Evolutionary conservation across 2,888 invertebrate genomes (phyloP), one percentile per base, ranked within the genome.

Genomic region (Steinernema hermaphroditum): DNA sequence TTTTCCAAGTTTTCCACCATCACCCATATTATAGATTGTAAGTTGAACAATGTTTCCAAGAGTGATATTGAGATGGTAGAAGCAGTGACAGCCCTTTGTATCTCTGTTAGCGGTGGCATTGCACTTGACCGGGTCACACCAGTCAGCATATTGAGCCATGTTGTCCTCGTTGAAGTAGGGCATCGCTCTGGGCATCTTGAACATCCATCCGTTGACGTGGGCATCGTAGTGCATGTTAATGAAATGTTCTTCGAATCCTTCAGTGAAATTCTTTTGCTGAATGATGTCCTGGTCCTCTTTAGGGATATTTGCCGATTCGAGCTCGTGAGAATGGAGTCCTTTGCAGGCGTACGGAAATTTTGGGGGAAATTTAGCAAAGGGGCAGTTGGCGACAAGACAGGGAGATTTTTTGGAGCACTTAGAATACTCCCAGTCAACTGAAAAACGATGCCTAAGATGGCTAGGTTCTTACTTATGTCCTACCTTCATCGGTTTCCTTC

Each of bases 161-260:
- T 78, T 73, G 29, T 77, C 75, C 14, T 75, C 19, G 49, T 85
- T 77, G 72, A 77, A 85, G 68, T 85, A 85, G 16, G 84, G 85
- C 62, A 84, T 79, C 14, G 82, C 84, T 44, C 76, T 76, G 41
- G 85, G 83, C 24, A 74, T 76, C 37, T 77, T 69, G 76, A 81
- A 84, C 54, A 76, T 73, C 74, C 73, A 84, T 27, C 82, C 82
- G 29, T 84, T 80, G 69, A 83, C 75, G 70, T 82, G 82, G 49
- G 79, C 80, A 74, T 84, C 83, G 71, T 80, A 81, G 75, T 84
- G 81, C 83, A 84, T 84, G 73, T 84, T 84, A 70, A 82, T 78
- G 72, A 83, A 84, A 50, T 80, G 74, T 57, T 84, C 84, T 72
- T 80, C 78, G 69, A 70, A 79, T 2, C 76, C 76, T 24, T 74